Evolutionary conservation across 2,797 vertebrate species (phyloP), one percentile per base, ranked within the genome.

Genomic region (Cichlasoma orientale): DNA sequence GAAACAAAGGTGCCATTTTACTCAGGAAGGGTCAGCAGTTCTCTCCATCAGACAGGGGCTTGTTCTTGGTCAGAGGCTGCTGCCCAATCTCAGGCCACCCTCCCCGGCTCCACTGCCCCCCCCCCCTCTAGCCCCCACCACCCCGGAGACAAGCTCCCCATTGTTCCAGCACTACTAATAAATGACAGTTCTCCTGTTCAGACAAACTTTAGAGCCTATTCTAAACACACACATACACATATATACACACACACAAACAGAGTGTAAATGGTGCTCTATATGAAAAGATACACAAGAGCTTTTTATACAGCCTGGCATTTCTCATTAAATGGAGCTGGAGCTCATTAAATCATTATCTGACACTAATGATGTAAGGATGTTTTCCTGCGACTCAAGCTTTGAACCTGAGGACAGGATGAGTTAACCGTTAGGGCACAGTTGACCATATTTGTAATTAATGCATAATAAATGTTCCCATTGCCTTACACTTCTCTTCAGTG

Each of bases 1-100:
- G 74, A 92, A 95, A 96, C 95, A 96, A 96, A 96, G 94, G 94
- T 95, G 92, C 92, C 91, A 95, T 96, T 96, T 95, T 95, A 92
- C 91, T 94, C 92, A 94, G 93, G 93, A 95, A 94, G 94, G 95
- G 94, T 96, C 94, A 96, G 95, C 93, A 94, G 94, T 94, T 95
- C 92, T 93, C 93, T 93, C 91, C 91, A 94, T 96, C 94, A 95
- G 94, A 95, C 93, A 92, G 94, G 89, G 90, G 89, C 94, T 95
- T 95, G 94, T 95, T 96, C 93, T 95, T 94, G 93, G 93, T 94
- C 94, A 86, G 94, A 94, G 89, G 88, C 93, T 93, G 93, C 92
- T 92, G 94, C 93, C 94, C 95, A 94, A 92, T 95, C 93, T 94
- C 93, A 95, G 92, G 86, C 92, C 91, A 91, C 83, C 90, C 91